Evolutionary conservation across 2,797 vertebrate genomes (phyloP), one percentile per base, ranked within the genome.

Genomic region (Psittacula derbiana): DNA sequence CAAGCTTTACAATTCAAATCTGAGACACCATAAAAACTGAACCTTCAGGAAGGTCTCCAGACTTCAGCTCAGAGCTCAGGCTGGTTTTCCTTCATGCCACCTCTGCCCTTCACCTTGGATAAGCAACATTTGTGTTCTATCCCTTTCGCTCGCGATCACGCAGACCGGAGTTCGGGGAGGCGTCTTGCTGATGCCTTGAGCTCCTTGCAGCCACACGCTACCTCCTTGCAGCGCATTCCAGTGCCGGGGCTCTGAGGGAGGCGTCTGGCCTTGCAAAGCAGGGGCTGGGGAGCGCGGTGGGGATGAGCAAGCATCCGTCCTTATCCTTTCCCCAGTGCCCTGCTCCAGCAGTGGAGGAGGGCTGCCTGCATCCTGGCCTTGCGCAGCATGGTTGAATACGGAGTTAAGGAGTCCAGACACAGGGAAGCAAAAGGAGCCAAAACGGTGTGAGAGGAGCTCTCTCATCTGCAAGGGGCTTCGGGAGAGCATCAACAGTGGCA

Each of bases 51-150:
- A 79, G n/a, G 43, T 89, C 20, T 43, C 72, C 76, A 52, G 62
- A 79, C 82, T 95, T 83, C 60, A 16, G 79, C 81, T 78, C 61
- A 67, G 62, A 52, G 86, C 81, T 65, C 43, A 53, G 76, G 49
- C 74, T 86, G 84, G 64, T 90, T 66, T 74, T 92, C 71, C 73
- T 53, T 91, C 86, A n/a, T 19, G 58, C 60, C 47, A 53, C 70
- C 75, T 11, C 74, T 64, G 90, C 58, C 86, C 87, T 92, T 95
- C 90, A 80, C 88, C 81, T 82, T 66, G 88, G 83, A 78, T 2
- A 36, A 92, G 90, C 47, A 5, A 61, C 80, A 53, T 92, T 90
- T 41, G 36, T 78, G 64, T 94, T 85, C 55, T 25, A 6, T 44
- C 74, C 33, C 55, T 41, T 78, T 38, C 25, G 2, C 49, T 69